Conservation (phyloP, 2,888 invertebrate genomes). For the Volucella bombylans region DNA sequence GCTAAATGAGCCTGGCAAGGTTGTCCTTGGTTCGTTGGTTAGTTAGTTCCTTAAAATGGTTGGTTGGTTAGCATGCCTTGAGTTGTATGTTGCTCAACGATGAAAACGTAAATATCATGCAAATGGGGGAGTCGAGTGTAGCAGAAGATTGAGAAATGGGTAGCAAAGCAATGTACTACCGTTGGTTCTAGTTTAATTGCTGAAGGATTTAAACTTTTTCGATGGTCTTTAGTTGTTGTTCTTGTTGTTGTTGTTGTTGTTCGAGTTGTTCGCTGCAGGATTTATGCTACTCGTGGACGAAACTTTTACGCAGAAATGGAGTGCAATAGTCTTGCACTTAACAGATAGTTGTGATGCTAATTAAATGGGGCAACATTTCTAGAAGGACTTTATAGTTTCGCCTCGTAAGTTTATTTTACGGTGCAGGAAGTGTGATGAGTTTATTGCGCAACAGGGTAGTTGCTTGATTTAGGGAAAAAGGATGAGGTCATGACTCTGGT, state of each 20-base stretch:
- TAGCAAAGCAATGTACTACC: conserved; percentile 3
- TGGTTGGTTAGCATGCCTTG: neutral
- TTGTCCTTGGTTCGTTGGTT: conserved; percentile 49
- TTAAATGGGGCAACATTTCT: conserved; percentile 48
- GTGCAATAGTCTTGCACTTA: conserved; percentile 53
- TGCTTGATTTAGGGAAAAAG: conserved; percentile 1
- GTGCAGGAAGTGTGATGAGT: neutral
- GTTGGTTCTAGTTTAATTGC: conserved; percentile 58
- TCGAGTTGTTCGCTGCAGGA: conserved; percentile 44
- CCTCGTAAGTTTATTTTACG: conserved; percentile 17
- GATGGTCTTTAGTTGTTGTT: conserved; percentile 23
- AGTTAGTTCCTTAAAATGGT: conserved; percentile 8
- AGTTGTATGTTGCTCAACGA: conserved; percentile 6
- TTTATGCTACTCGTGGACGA: conserved; percentile 52
- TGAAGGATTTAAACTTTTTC: conserved; percentile 58
- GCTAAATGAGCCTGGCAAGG: conserved; percentile 70
- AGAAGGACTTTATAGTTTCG: conserved; percentile 1
- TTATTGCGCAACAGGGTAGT: neutral
- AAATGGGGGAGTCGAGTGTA: neutral
- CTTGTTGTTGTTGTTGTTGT: conserved; percentile 29
- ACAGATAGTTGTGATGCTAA: conserved; percentile 50
- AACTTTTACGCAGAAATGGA: conserved; percentile 37
- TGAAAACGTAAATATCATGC: conserved; percentile 40
- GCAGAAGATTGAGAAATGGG: neutral
- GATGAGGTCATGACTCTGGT: neutral